Conservation (phyloP, 1,140 invertebrate genomes). For the Chironomus striatipennis region DNA sequence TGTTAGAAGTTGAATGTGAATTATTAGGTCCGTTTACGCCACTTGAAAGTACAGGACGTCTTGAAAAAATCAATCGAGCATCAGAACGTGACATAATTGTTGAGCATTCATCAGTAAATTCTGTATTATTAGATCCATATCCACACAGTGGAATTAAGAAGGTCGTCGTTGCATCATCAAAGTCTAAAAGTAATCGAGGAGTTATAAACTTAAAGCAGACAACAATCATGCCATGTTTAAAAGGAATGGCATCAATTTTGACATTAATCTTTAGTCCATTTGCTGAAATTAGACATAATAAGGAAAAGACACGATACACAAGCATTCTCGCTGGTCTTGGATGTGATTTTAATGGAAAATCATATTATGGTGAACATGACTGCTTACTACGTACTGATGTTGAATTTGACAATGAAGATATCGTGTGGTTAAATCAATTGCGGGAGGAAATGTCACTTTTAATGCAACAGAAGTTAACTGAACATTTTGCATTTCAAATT, state of each 20-base stretch:
- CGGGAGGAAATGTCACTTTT: background rate
- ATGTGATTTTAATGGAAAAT: conserved; percentile 41
- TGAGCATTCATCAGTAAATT: conserved; percentile 73
- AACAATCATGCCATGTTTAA: conserved; percentile 79
- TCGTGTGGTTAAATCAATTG: conserved; percentile 34
- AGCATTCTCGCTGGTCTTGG: conserved; percentile 79
- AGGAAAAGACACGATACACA: conserved; percentile 51
- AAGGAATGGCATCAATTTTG: conserved; percentile 66
- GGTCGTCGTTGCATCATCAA: conserved; percentile 59
- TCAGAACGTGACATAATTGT: conserved; percentile 43
- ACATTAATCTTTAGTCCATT: conserved; percentile 71
- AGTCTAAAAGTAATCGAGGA: conserved; percentile 43
- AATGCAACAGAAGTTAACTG: background rate
- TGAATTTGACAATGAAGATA: conserved; percentile 54
- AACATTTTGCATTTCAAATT: background rate
- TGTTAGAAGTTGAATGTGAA: background rate
- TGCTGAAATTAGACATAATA: conserved; percentile 57
- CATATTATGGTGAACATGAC: conserved; percentile 74
- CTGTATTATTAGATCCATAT: conserved; percentile 69
- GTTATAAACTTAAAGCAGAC: conserved; percentile 61
- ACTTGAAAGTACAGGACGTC: background rate
- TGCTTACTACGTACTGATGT: conserved; percentile 68
- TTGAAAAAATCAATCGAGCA: background rate
- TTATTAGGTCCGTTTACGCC: background rate
- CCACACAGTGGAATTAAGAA: conserved; percentile 34